Conservation (phyloP, 2,797 vertebrate species). For the Varecia variegata region DNA sequence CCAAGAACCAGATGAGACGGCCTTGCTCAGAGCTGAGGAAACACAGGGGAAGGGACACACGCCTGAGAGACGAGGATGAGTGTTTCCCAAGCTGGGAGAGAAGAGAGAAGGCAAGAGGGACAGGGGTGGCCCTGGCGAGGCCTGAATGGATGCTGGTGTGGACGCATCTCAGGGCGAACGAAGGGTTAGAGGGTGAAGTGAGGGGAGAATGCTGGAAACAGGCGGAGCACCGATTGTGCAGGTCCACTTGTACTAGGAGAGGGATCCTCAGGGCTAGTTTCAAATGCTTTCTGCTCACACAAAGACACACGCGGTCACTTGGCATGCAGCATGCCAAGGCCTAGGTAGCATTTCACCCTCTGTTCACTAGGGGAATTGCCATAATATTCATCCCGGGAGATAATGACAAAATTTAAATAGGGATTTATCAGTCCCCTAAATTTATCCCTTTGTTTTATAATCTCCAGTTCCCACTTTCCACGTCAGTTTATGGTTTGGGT, state of each 20-base stretch:
- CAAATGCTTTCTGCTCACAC: background rate
- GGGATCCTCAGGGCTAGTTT: background rate
- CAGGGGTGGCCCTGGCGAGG: background rate
- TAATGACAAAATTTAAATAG: background rate
- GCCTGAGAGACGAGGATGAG: background rate
- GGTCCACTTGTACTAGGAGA: accelerated
- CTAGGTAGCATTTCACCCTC: background rate
- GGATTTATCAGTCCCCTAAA: background rate
- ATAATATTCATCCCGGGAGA: background rate
- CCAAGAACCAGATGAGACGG: background rate
- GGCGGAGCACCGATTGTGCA: accelerated
- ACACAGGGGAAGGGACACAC: no score
- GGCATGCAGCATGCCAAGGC: background rate
- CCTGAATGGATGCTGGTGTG: background rate
- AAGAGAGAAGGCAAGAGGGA: background rate
- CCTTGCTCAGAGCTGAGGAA: background rate
- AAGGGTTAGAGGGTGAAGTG: background rate
- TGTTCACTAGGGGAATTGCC: background rate
- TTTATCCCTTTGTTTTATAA: background rate
- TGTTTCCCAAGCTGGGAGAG: no score
- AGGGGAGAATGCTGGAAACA: background rate
- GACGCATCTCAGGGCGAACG: background rate
- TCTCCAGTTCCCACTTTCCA: background rate
- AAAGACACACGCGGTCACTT: background rate
- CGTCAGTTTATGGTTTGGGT: background rate